phyloP scores from a whole-genome alignment of 2,797 vertebrate species.

The Gymnothorax javanicus region DNA sequence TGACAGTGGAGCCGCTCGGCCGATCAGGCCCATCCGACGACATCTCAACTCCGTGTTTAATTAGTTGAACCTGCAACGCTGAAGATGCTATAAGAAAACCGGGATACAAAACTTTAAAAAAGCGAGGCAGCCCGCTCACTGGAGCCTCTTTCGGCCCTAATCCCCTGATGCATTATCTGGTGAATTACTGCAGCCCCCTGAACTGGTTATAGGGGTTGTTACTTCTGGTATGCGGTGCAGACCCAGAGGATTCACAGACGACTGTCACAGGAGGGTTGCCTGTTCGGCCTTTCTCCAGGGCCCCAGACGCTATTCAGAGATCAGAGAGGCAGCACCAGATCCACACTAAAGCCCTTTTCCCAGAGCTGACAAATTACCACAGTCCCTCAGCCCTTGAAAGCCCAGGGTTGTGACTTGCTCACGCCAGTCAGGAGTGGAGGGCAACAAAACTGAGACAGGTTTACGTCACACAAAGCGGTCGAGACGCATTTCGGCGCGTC shows the following conservation, averaged over 20 bases:
- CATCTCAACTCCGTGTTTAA: constrained; percentile 48
- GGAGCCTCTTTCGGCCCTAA: constrained; percentile 61
- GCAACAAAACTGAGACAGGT: not conserved
- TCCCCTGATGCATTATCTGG: constrained; percentile 66
- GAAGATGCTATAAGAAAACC: constrained; percentile 43
- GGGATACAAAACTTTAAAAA: constrained; percentile 44
- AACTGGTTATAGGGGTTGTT: constrained; percentile 50
- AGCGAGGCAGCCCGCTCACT: constrained; percentile 49
- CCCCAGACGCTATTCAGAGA: constrained; percentile 57
- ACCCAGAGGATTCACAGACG: constrained; percentile 25
- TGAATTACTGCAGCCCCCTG: constrained; percentile 41
- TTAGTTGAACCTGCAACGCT: constrained; percentile 56
- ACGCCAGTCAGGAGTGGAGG: not conserved
- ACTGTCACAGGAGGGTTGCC: not conserved
- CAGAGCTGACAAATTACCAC: constrained; percentile 72
- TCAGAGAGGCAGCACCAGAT: constrained; percentile 71
- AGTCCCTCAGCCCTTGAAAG: constrained; percentile 60
- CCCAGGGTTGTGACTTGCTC: not conserved
- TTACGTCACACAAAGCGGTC: constrained; percentile 2
- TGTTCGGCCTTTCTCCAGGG: constrained; percentile 35
- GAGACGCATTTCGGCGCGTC: not conserved
- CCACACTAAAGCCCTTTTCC: constrained; percentile 72
- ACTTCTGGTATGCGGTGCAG: constrained; percentile 42
- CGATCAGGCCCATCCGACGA: not conserved
- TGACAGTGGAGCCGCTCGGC: constrained; percentile 41